Conservation (phyloP, 2,113 vertebrate genomes). For the Paedocypris sp. region DNA sequence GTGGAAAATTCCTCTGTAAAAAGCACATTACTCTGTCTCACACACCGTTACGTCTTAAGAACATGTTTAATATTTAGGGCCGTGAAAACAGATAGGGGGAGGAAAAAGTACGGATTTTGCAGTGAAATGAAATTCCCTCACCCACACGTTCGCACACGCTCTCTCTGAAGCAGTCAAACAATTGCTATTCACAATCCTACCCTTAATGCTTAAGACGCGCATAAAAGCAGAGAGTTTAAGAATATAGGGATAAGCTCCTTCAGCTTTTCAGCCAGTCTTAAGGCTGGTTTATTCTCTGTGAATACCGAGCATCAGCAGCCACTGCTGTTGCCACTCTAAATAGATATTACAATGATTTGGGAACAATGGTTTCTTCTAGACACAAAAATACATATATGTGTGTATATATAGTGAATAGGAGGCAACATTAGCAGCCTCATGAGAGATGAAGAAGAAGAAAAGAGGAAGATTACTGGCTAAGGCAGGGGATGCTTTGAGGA, state of each 20-base stretch:
- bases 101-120: conserved; percentile 59
- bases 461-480: conserved; percentile 69
- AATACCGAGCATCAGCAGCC: conserved; percentile 65
- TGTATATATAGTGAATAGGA: conserved; percentile 60
- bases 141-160: conserved; percentile 63
- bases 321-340: conserved; percentile 70
- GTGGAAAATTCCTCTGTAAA: conserved; percentile 69
- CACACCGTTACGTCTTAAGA: conserved; percentile 66
- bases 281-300: conserved; percentile 68
- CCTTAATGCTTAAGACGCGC: conserved; percentile 72
- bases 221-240: conserved; percentile 73
- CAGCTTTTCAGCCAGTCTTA: conserved; percentile 71
- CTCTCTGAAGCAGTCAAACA: conserved; percentile 63
- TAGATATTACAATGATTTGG: conserved; percentile 77
- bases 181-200: conserved; percentile 74
- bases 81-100: conserved; percentile 40
- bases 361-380: conserved; percentile 69
- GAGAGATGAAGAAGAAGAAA: conserved; percentile 57
- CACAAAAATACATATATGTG: conserved; percentile 65
- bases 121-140: conserved; percentile 64
- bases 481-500: conserved; percentile 65
- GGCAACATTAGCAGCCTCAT: conserved; percentile 61
- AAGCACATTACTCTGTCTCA: conserved; percentile 67
- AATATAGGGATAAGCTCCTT: conserved; percentile 74
- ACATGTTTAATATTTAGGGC: conserved; percentile 69